These are phyloP conservation scores for Bolborhynchus lineola DNA, from an alignment of 2,113 vertebrate genomes.

Conservation along the genomic window DNA sequence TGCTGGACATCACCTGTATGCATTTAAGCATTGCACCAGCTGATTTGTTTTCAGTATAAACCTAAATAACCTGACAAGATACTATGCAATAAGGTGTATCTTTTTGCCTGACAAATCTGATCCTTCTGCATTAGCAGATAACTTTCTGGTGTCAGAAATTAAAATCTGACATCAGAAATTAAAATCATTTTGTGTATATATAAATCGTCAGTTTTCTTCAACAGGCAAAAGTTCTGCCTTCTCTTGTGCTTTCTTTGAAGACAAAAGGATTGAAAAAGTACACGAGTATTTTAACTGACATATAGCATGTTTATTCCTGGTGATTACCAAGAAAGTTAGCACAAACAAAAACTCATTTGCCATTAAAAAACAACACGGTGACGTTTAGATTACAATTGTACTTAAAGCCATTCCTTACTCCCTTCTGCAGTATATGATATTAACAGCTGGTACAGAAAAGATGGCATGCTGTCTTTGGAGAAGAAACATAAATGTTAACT, in stretches of 20 bases:
- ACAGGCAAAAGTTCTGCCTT: neutral
- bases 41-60: neutral
- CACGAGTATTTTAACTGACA: fast-evolving
- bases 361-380: neutral
- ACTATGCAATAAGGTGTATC: neutral
- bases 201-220: neutral
- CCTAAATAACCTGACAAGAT: neutral
- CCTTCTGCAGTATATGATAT: neutral
- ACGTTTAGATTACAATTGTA: neutral
- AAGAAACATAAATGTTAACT: neutral
- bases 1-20: neutral
- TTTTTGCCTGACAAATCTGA: neutral
- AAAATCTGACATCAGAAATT: neutral
- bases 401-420: neutral
- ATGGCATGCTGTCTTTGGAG: neutral
- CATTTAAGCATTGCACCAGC: neutral
- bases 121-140: neutral
- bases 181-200: neutral
- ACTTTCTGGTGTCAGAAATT: neutral
- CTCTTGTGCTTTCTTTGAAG: neutral
- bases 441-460: neutral
- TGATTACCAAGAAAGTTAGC: neutral
- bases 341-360: neutral
- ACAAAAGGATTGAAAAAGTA: neutral
- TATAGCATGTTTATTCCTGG: neutral